Conservation (phyloP, 2,113 vertebrate genomes). For the human (Homo sapiens) region DNA sequence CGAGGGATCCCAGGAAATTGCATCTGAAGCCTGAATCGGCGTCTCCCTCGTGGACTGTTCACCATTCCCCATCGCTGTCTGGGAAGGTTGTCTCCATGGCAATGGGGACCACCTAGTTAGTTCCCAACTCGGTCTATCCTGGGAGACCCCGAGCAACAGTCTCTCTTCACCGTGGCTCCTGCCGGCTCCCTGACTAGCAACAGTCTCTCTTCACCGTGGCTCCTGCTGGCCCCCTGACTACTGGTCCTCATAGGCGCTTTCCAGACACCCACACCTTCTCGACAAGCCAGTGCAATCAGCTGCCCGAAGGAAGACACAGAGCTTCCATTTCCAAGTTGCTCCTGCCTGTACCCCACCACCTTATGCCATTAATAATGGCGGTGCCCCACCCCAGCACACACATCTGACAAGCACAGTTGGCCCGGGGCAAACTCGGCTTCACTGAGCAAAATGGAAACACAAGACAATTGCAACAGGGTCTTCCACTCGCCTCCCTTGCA, state of each 20-base stretch:
- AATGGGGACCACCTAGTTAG: neutral
- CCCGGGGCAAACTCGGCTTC: rapidly evolving
- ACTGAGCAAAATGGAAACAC: neutral
- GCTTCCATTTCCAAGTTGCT: rapidly evolving
- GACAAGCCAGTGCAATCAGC: rapidly evolving
- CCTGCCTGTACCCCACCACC: too few species aligned
- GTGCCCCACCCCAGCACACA: neutral
- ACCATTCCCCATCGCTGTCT: neutral
- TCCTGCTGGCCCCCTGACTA: neutral
- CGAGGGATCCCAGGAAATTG: neutral
- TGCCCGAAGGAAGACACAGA: neutral
- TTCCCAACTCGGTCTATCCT: neutral
- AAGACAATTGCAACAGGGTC: rapidly evolving
- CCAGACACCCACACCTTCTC: neutral
- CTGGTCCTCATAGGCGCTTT: rapidly evolving
- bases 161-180: neutral
- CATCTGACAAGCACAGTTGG: rapidly evolving
- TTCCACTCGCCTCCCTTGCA: rapidly evolving
- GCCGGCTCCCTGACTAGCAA: neutral
- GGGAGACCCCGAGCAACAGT: neutral
- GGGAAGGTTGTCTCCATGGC: neutral
- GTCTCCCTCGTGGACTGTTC: neutral
- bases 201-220: too few species aligned
- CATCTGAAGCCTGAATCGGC: neutral
- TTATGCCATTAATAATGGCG: rapidly evolving